A percentile compares a stretch with the other conserved stretches of the same genome.
phyloP scores from a whole-genome alignment of 2,797 vertebrate species.

The Limnodromus scolopaceus region DNA sequence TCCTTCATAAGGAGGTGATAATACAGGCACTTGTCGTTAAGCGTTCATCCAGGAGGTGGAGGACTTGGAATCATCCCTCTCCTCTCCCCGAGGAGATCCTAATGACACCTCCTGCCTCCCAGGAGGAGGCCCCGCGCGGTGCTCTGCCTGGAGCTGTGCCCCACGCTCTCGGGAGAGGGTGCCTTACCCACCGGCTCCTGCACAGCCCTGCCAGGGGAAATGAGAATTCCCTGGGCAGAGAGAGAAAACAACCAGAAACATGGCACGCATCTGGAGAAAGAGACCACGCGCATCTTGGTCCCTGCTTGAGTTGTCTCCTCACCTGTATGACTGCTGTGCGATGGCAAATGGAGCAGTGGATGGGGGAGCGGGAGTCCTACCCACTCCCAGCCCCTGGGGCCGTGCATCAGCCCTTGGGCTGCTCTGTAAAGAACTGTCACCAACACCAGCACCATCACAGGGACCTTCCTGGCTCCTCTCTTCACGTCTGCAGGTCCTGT shows the following conservation, averaged over 20 bases:
- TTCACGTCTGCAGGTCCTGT: accelerated
- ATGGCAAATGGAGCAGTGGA: neutral
- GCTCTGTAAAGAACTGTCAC: neutral
- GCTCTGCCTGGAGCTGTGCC: neutral
- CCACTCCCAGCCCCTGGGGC: neutral
- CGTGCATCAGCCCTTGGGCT: neutral
- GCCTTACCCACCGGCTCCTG: neutral
- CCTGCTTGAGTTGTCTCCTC: neutral
- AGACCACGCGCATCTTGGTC: neutral
- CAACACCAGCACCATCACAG: neutral
- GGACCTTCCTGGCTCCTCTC: neutral
- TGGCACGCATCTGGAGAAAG: neutral
- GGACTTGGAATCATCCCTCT: constrained; percentile 20
- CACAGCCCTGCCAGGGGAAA: neutral
- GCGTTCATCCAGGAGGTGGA: constrained; percentile 47
- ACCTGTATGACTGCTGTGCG: neutral
- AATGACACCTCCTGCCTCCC: constrained; percentile 32
- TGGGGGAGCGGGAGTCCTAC: neutral
- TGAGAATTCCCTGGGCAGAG: neutral
- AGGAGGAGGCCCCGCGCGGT: neutral
- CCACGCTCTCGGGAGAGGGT: neutral
- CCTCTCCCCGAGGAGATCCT: constrained; percentile 21
- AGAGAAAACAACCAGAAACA: neutral
- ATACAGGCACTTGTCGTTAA: constrained; percentile 61
- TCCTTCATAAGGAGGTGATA: constrained; percentile 52